These are phyloP conservation scores for Eurytoma californica DNA, from an alignment of 2,888 invertebrate genomes.

Conservation along the genomic window DNA sequence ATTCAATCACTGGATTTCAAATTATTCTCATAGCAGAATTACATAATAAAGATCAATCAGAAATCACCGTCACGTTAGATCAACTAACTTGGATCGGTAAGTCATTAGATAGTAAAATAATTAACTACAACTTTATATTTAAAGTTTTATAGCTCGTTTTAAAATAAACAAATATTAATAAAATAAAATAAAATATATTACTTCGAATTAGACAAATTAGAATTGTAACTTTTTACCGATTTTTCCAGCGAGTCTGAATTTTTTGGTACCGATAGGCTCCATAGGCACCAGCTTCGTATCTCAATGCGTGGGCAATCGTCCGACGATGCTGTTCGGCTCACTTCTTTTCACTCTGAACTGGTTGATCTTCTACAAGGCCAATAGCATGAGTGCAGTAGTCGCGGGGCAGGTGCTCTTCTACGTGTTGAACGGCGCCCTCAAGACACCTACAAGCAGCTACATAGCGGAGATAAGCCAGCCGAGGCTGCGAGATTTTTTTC, in stretches of 20 bases:
- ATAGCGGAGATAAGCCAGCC: slow-evolving; percentile 45
- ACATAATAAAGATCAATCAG: slow-evolving; percentile 22
- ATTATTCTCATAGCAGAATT: slow-evolving; percentile 48
- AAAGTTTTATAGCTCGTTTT: too few species aligned
- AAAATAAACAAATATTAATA: too few species aligned
- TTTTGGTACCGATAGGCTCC: slow-evolving; percentile 37
- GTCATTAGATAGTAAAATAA: background rate
- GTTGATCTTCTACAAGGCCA: slow-evolving; percentile 34
- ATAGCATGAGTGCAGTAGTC: background rate
- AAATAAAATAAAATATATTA: too few species aligned
- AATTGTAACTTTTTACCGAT: background rate
- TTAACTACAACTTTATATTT: background rate
- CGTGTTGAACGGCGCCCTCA: slow-evolving; percentile 18
- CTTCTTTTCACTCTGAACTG: slow-evolving; percentile 7
- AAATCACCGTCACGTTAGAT: slow-evolving; percentile 24
- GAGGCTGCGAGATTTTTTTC: slow-evolving; percentile 27
- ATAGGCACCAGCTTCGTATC: slow-evolving; percentile 29
- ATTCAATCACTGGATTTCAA: slow-evolving; percentile 35
- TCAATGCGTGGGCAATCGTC: slow-evolving; percentile 33
- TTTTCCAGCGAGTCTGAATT: slow-evolving; percentile 39
- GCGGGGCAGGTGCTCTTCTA: background rate
- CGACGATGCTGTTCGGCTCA: slow-evolving; percentile 20
- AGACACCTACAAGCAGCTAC: slow-evolving; percentile 30
- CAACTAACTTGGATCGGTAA: slow-evolving; percentile 47
- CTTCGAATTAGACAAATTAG: too few species aligned